Conservation (phyloP, 2,797 vertebrate genomes). For the Picus viridis region DNA sequence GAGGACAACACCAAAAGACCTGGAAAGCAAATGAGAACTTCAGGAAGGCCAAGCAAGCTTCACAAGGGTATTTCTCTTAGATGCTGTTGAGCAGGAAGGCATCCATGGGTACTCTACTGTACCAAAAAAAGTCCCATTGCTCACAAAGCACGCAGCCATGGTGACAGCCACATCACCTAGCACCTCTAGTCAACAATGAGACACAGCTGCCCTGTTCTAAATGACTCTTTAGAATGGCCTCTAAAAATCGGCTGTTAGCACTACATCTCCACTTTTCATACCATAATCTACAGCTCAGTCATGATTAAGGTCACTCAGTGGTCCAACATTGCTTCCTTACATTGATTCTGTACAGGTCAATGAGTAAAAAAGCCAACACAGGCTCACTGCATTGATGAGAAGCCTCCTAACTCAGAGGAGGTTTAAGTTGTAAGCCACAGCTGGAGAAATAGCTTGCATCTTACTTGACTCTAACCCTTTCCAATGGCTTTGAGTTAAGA, state of each 20-base stretch:
- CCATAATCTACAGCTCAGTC: not conserved
- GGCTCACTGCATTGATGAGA: not conserved
- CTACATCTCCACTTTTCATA: not conserved
- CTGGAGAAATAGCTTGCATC: not conserved
- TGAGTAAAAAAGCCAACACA: not conserved
- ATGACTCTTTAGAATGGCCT: not conserved
- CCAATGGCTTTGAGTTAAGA: not conserved
- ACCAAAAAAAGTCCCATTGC: not conserved
- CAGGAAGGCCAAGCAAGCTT: rapidly evolving
- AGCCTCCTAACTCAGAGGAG: not conserved
- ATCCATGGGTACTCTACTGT: not conserved
- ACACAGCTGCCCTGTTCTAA: not conserved
- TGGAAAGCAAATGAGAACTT: conserved; percentile 7
- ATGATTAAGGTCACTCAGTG: not conserved
- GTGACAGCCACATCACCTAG: not conserved
- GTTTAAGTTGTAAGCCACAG: not conserved
- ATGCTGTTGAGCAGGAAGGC: not conserved
- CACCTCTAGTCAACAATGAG: not conserved
- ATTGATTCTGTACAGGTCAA: not conserved
- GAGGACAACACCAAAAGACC: conserved; percentile 94
- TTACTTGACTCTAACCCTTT: not conserved
- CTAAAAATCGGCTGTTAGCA: not conserved
- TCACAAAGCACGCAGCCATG: not conserved
- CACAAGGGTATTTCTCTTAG: not conserved
- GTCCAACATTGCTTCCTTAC: not conserved